Evolutionary conservation across 2,888 invertebrate species (phyloP), one percentile per base, ranked within the genome.

Genomic region (Hydrotaea cyrtoneurina): DNA sequence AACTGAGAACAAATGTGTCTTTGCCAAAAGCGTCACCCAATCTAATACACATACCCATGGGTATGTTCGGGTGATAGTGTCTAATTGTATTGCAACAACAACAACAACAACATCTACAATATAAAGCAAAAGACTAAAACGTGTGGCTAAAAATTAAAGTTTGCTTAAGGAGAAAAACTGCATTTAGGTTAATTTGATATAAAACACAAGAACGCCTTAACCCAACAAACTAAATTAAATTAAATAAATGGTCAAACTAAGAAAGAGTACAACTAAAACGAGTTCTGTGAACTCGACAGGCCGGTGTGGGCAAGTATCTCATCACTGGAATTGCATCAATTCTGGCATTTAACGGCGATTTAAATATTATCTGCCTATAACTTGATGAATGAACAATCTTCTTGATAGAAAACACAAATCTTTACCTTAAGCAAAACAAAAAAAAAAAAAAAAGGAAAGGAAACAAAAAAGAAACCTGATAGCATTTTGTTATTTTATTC

Each of bases 371-470:
- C 64, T 8, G 10, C 17, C 10, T 39, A 26, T 2, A 17, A n/a
- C 66, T 66, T 66, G 66, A 43, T 43, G 43, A 66, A 11, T 66
- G 66, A 43, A 66, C 39, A 66, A 19, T 66, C 39, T 39, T 19
- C 39, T 19, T 66, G 66, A 39, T 39, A 64, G n/a, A n/a, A 31
- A 31, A 31, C 2, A 4, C 31, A 31, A 31, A 31, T 31, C 31
- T 31, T 31, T 31, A 31, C 31, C 31, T 31, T 31, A 31, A 31
- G 7, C 31, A 31, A 31, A 31, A n/a, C n/a, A n/a, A n/a, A n/a
- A n/a, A n/a, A n/a, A n/a, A n/a, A n/a, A n/a, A n/a, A n/a, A n/a
- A 26, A 59, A 23, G 15, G n/a, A 23, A n/a, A 26, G 26, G 26
- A 26, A 64, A 31, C 17, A 10, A 21, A 4, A 55, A 21, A 31